These are phyloP conservation scores for Heliconius charithonia DNA, from an alignment of 2,888 invertebrate genomes.

Conservation along the genomic window DNA sequence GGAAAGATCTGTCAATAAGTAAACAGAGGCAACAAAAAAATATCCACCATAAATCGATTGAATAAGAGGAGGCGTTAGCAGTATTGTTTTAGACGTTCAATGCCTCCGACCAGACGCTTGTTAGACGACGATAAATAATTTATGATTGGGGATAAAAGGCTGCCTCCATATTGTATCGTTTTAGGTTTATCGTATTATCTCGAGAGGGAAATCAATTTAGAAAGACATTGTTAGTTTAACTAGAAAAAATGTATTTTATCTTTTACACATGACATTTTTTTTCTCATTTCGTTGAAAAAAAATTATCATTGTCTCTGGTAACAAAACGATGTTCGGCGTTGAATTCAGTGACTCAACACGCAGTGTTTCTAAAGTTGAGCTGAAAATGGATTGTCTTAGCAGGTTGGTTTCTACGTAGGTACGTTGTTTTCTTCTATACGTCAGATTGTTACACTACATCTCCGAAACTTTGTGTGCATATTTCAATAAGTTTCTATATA, in stretches of 20 bases:
- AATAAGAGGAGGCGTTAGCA: neutral
- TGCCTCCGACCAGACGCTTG: constrained; percentile 25
- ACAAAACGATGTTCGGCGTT: neutral
- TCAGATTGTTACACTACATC: too few relatives aligned
- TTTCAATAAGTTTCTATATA: too few relatives aligned
- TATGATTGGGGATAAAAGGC: constrained; percentile 33
- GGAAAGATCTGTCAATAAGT: neutral
- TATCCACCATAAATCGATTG: neutral
- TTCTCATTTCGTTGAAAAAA: too few relatives aligned
- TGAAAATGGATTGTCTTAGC: neutral
- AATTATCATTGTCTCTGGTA: too few relatives aligned
- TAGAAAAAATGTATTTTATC: neutral
- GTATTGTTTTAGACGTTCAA: constrained; percentile 32
- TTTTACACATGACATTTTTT: too few relatives aligned
- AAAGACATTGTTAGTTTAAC: neutral
- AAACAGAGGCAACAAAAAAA: neutral
- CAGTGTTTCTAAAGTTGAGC: neutral
- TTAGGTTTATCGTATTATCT: constrained; percentile 19
- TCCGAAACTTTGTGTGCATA: too few relatives aligned
- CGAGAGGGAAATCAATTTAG: neutral
- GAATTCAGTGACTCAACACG: neutral
- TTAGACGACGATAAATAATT: constrained; percentile 36
- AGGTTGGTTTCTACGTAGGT: too few relatives aligned
- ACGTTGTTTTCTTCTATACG: too few relatives aligned
- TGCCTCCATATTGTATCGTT: constrained; percentile 13